These are phyloP conservation scores for Typhlichthys eigenmanni DNA, from an alignment of 2,797 vertebrate genomes.

Conservation along the genomic window DNA sequence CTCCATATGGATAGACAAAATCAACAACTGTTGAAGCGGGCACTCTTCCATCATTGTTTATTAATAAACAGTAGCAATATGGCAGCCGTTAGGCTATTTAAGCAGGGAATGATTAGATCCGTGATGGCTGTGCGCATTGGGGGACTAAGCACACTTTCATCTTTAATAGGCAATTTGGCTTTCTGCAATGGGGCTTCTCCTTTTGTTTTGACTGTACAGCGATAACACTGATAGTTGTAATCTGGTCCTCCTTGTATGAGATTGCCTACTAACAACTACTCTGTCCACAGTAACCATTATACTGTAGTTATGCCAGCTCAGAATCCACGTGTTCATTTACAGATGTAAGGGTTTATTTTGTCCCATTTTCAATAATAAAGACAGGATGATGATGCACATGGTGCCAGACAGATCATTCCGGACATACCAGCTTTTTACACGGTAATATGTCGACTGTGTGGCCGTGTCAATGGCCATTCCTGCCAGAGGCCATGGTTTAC, in stretches of 20 bases:
- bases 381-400: too few relatives aligned
- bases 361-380: too few relatives aligned
- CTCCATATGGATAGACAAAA: slow-evolving; percentile 70
- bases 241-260: too few relatives aligned
- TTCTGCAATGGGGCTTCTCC: slow-evolving; percentile 64
- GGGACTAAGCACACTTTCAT: slow-evolving; percentile 76
- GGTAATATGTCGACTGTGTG: slow-evolving; percentile 3
- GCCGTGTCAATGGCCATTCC: slow-evolving; percentile 23
- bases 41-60: slow-evolving; percentile 75
- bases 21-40: slow-evolving; percentile 72
- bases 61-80: slow-evolving; percentile 79
- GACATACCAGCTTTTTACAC: neutral
- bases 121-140: slow-evolving; percentile 68
- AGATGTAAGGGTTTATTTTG: too few relatives aligned
- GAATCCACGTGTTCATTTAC: too few relatives aligned
- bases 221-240: too few relatives aligned
- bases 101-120: slow-evolving; percentile 76
- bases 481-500: slow-evolving; percentile 66
- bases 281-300: too few relatives aligned
- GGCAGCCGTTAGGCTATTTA: slow-evolving; percentile 77
- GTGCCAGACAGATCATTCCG: neutral
- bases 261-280: too few relatives aligned
- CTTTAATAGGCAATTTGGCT: slow-evolving; percentile 81
- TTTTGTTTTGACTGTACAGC: slow-evolving; percentile 45
- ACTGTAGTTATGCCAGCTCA: too few relatives aligned